These are phyloP conservation scores for Oryzias woworae DNA, from an alignment of 2,113 vertebrate genomes.

Conservation along the genomic window DNA sequence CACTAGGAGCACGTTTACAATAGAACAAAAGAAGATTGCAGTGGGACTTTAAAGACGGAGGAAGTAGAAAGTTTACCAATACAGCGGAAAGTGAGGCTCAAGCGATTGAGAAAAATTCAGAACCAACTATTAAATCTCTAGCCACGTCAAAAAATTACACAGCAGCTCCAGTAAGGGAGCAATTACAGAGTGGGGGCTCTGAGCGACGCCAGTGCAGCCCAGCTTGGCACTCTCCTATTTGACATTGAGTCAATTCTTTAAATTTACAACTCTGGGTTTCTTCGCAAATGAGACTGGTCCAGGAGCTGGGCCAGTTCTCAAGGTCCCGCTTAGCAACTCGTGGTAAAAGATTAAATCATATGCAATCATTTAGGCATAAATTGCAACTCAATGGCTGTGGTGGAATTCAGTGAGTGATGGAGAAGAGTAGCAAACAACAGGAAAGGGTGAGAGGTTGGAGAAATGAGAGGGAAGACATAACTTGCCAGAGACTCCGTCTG, in stretches of 20 bases:
- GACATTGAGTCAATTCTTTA: slow-evolving; percentile 48
- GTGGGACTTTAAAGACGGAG: slow-evolving; percentile 19
- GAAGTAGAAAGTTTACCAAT: slow-evolving; percentile 18
- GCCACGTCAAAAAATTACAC: slow-evolving; percentile 66
- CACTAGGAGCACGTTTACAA: no score
- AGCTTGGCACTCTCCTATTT: slow-evolving; percentile 45
- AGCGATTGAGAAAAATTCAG: slow-evolving; percentile 38
- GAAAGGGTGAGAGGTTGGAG: slow-evolving; percentile 30
- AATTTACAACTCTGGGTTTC: slow-evolving; percentile 50
- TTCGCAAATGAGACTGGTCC: slow-evolving; percentile 45
- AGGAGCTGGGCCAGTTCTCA: slow-evolving; percentile 25
- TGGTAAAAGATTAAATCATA: slow-evolving; percentile 53
- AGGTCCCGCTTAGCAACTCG: slow-evolving; percentile 10
- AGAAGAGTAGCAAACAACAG: slow-evolving; percentile 29
- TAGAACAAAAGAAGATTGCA: no score
- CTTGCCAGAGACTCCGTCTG: slow-evolving; percentile 61
- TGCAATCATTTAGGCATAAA: slow-evolving; percentile 55
- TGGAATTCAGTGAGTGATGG: slow-evolving; percentile 18
- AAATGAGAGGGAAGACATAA: slow-evolving; percentile 41
- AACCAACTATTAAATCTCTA: slow-evolving; percentile 58
- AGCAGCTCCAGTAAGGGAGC: slow-evolving; percentile 61
- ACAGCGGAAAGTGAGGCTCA: slow-evolving; percentile 26
- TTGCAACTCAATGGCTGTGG: slow-evolving; percentile 43
- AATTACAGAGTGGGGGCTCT: slow-evolving; percentile 70
- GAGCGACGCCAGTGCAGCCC: slow-evolving; percentile 52